Evolutionary conservation across 2,888 invertebrate species (phyloP), one percentile per base, ranked within the genome.

Genomic region (Buathra laborator): DNA sequence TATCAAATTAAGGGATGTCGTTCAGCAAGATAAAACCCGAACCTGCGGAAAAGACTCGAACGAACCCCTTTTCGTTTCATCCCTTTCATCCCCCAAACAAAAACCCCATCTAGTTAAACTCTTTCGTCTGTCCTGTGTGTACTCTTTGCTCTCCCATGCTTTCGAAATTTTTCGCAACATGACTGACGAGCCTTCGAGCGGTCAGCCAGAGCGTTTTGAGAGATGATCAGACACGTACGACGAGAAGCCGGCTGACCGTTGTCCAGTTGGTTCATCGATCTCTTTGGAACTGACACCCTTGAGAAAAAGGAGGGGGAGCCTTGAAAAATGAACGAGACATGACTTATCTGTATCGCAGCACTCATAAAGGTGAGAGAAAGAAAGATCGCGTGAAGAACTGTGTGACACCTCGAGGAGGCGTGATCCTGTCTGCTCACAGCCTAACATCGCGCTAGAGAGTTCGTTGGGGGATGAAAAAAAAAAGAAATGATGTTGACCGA

Each of bases 1-100:
- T 93, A 94, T 93, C 94, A 94, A 94, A 93, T 94, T 93, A 93
- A 93, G 92, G 93, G 93, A 86, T 92, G 92, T 91, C 43, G 90
- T 89, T 12, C 3, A 87, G 90, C 91, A 89, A 93, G 93, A 93
- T 93, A 92, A 94, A 93, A 93, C 89, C 90, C 93, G 91, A 85
- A 90, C 86, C 88, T 88, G 89, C 91, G 93, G 92, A 93, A 93
- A 93, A 92, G 79, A 85, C 44, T 92, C 89, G 88, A 62, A 48
- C 67, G 62, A 75, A 56, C 64, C 81, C 59, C 29, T 29, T 29
- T 24, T 5, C 46, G 72, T 29, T 44, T 46, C 80, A 29, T 76
- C 85, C 88, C 89, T 85, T 81, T 82, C 66, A 78, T 53, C 71
- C 64, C 81, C 76, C 83, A 59, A 66, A 76, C 53, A 51, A 67